Conservation (phyloP, 2,113 vertebrate species). For the Nothocercus julius region DNA sequence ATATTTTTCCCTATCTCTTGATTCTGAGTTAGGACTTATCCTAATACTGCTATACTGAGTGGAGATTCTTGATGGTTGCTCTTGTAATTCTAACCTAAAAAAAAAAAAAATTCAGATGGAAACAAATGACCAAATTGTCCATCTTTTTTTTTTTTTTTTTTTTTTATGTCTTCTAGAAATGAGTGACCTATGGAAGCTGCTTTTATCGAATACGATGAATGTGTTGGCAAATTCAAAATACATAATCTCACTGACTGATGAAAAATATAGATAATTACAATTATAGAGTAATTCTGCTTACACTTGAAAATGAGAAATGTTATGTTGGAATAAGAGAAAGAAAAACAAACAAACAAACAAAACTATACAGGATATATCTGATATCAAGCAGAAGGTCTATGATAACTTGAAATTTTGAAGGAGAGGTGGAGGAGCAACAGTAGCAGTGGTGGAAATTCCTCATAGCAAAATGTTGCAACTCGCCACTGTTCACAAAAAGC, state of each 20-base stretch:
- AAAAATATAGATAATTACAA: neutral
- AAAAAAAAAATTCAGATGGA: neutral
- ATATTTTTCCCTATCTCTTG: slow-evolving; percentile 24
- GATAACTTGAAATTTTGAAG: neutral
- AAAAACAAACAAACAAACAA: neutral
- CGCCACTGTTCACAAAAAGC: neutral
- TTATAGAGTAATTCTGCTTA: neutral
- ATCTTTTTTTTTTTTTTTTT: neutral
- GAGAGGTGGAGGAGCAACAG: neutral
- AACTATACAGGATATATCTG: neutral
- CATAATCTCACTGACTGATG: neutral
- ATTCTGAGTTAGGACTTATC: neutral
- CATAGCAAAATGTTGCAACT: neutral
- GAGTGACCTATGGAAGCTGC: neutral
- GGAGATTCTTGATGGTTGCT: neutral
- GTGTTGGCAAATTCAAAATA: neutral
- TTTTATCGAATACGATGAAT: neutral
- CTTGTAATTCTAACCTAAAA: neutral
- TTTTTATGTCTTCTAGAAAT: neutral
- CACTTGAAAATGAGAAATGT: neutral
- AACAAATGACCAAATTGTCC: neutral
- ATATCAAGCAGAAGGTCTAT: neutral
- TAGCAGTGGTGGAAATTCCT: slow-evolving; percentile 5
- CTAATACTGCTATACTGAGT: neutral
- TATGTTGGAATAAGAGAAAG: neutral